Percentiles rank a stretch among this genome's conserved stretches.
Conservation (phyloP, 1,140 invertebrate genomes). For the Polyergus mexicanus region DNA sequence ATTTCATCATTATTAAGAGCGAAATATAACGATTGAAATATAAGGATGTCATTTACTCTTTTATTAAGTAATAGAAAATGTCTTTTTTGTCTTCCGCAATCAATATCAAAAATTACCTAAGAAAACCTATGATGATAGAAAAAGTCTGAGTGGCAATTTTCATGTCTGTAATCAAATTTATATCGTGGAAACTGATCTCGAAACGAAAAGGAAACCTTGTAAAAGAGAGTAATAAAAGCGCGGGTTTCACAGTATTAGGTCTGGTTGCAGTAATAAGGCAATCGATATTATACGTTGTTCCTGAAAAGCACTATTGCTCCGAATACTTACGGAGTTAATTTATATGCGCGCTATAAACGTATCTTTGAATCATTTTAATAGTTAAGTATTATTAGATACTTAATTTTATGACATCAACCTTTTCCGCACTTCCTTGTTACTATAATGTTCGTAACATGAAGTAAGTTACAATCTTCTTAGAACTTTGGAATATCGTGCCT, state of each 20-base stretch:
- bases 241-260: background rate
- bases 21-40: conserved; percentile 7
- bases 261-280: conserved; percentile 22
- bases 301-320: background rate
- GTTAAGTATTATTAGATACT: conserved; percentile 9
- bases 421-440: background rate
- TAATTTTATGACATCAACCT: conserved; percentile 13
- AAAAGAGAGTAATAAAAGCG: conserved; percentile 52
- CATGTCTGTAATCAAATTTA: conserved; percentile 56
- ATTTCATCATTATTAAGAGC: background rate
- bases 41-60: background rate
- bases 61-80: background rate
- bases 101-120: conserved; percentile 3
- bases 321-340: conserved; percentile 35
- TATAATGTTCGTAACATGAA: conserved; percentile 20
- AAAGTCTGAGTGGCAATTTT: conserved; percentile 62
- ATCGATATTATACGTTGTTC: conserved; percentile 16
- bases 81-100: background rate
- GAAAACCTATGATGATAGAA: background rate
- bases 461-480: conserved; percentile 36
- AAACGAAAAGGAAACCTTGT: conserved; percentile 30
- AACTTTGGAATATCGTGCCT: conserved; percentile 30
- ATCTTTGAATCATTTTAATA: background rate
- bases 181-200: conserved; percentile 56
- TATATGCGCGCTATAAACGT: conserved; percentile 7